Percentiles rank a stretch among this genome's conserved stretches.
Conservation (phyloP, 2,113 vertebrate genomes). For the Thryonomys swinderianus region DNA sequence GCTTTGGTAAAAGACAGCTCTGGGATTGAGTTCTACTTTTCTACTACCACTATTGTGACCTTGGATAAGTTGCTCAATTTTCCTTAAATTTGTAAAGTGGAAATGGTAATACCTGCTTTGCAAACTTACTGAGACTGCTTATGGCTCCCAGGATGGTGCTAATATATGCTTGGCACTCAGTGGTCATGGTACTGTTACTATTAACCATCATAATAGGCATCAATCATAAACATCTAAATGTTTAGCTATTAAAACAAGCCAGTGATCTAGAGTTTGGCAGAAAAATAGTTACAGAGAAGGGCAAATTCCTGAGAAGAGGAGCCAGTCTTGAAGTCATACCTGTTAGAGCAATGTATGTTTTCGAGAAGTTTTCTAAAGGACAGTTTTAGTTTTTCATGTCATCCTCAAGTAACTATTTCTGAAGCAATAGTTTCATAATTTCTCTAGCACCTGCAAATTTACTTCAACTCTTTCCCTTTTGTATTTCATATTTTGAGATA, state of each 20-base stretch:
- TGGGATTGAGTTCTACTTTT: neutral
- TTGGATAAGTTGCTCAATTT: neutral
- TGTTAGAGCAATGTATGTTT: neutral
- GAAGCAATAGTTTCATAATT: slow-evolving; percentile 15
- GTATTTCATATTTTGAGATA: neutral
- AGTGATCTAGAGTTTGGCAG: neutral
- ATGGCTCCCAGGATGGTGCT: neutral
- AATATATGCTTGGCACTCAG: neutral
- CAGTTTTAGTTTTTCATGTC: neutral
- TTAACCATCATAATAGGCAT: neutral
- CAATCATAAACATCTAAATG: neutral
- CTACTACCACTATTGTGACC: neutral
- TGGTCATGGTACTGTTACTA: neutral
- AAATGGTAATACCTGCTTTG: neutral
- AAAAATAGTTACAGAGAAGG: neutral
- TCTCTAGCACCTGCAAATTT: slow-evolving; percentile 35
- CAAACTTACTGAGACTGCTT: neutral
- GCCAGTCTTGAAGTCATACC: too few species aligned
- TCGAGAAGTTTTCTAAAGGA: neutral
- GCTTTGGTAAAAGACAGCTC: neutral
- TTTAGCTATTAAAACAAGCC: neutral
- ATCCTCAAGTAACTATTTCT: neutral
- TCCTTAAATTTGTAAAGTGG: neutral
- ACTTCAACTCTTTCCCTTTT: neutral
- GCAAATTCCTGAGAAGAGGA: neutral